Conservation (phyloP, 2,113 vertebrate species). For the Columba janthina region DNA sequence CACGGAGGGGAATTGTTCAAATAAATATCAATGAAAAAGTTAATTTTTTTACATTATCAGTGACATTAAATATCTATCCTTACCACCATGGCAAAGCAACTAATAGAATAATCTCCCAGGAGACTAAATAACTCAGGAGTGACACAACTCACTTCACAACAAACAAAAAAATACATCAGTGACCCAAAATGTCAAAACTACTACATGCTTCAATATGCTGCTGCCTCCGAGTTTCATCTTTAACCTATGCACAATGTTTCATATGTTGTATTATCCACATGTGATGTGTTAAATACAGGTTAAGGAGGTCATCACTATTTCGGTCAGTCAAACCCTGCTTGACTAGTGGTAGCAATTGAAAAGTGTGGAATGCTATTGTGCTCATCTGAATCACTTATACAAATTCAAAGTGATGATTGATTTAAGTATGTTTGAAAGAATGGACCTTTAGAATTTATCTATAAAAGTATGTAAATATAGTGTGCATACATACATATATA, state of each 20-base stretch:
- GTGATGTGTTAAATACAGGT: background rate
- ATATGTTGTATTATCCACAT: accelerated
- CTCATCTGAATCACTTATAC: background rate
- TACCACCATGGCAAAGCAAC: background rate
- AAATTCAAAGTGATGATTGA: background rate
- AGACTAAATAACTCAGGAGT: background rate
- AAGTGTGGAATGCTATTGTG: background rate
- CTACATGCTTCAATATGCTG: accelerated
- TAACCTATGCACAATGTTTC: background rate
- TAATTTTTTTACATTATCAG: background rate
- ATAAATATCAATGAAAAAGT: background rate
- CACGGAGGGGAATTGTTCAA: background rate
- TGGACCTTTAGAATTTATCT: background rate
- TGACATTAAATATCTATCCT: background rate
- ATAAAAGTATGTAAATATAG: too few species aligned
- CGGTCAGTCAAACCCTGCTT: background rate
- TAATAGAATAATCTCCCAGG: background rate
- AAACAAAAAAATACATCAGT: background rate
- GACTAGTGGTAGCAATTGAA: background rate
- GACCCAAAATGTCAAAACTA: background rate
- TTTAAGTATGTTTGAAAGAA: background rate
- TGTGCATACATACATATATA: too few species aligned
- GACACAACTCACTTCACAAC: background rate
- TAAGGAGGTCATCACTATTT: background rate
- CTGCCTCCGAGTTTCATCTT: background rate